These are phyloP conservation scores for Fukomys damarensis DNA, from an alignment of 2,113 vertebrate species.

Conservation along the genomic window DNA sequence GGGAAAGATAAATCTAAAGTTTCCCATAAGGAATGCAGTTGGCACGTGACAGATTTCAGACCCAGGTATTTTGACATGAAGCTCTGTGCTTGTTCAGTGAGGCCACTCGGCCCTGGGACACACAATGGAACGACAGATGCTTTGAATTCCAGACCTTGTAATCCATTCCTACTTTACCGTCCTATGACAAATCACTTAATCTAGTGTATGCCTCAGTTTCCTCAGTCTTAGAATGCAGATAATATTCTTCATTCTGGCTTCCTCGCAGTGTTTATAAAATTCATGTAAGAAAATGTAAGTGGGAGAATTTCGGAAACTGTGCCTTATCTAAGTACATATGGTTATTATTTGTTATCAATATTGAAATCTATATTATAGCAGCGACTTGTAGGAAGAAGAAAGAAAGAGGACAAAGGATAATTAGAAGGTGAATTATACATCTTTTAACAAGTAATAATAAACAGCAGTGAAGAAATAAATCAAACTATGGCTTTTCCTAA, in stretches of 20 bases:
- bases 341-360: neutral
- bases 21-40: neutral
- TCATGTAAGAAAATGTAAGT: neutral
- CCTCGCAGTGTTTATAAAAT: neutral
- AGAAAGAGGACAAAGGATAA: neutral
- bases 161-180: neutral
- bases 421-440: neutral
- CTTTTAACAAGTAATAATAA: neutral
- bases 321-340: neutral
- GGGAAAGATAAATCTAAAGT: neutral
- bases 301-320: neutral
- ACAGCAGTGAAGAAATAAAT: neutral
- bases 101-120: accelerated
- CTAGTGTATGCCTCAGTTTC: neutral
- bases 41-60: neutral
- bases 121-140: neutral
- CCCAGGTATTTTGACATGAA: neutral
- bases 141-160: neutral
- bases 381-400: neutral
- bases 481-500: neutral
- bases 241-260: neutral
- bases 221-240: neutral
- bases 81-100: neutral
- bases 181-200: neutral
- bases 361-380: neutral